These are phyloP conservation scores for Leptopterna dolabrata DNA, from an alignment of 2,888 invertebrate species.

Conservation along the genomic window DNA sequence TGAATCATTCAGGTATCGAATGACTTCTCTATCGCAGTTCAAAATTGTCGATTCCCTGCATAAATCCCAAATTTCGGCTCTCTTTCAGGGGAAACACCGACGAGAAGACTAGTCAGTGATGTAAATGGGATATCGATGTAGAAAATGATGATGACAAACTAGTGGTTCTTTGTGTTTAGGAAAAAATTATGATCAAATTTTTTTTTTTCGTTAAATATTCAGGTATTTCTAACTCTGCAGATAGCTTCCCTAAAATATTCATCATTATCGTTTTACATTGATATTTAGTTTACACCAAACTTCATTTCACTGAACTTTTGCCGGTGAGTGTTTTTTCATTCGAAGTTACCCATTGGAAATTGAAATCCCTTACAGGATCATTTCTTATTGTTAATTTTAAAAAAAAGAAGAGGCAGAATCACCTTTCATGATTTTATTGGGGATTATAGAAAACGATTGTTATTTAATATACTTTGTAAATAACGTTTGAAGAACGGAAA, in stretches of 20 bases:
- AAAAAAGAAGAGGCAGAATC: neutral
- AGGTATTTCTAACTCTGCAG: too few species aligned
- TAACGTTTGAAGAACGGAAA: conserved; percentile 13
- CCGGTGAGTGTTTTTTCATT: neutral
- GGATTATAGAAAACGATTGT: conserved; percentile 16
- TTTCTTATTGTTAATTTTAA: neutral
- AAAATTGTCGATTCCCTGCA: neutral
- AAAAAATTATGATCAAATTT: too few species aligned
- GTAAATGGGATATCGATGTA: neutral
- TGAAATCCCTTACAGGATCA: conserved; percentile 2
- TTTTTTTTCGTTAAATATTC: too few species aligned
- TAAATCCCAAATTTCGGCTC: neutral
- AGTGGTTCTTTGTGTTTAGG: too few species aligned
- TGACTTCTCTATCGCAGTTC: neutral
- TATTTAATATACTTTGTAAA: conserved; percentile 34
- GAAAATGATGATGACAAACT: neutral
- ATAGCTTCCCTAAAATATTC: neutral
- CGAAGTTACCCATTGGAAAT: neutral
- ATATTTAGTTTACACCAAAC: too few species aligned
- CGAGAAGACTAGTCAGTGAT: neutral
- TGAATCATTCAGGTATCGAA: neutral
- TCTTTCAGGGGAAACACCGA: neutral
- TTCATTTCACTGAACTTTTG: neutral
- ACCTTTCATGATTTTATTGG: neutral
- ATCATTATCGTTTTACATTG: neutral